Conservation (phyloP, 2,797 vertebrate genomes). For the Rhyacichthys aspro region DNA sequence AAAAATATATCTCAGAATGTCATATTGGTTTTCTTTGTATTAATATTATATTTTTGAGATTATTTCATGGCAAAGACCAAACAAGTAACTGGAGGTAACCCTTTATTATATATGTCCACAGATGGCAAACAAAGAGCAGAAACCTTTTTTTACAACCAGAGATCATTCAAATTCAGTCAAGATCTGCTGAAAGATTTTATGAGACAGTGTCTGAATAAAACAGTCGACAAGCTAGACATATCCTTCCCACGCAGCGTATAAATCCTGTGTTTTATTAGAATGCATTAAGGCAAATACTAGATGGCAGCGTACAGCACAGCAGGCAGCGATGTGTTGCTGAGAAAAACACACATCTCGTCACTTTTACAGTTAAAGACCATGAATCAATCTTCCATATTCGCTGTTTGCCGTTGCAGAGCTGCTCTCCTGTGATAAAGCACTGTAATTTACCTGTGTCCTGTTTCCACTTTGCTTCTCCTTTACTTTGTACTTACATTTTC, state of each 20-base stretch:
- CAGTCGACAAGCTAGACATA: not conserved
- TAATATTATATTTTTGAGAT: too few relatives aligned
- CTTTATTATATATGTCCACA: too few relatives aligned
- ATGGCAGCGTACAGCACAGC: not conserved
- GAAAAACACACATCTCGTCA: conserved; percentile 28
- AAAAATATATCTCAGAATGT: too few relatives aligned
- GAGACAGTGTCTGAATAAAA: not conserved
- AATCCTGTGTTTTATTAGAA: conserved; percentile 32
- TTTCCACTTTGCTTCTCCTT: conserved; percentile 16
- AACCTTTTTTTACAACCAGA: conserved; percentile 5
- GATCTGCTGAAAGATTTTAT: conserved; percentile 14
- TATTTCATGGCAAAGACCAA: too few relatives aligned
- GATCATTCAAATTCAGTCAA: not conserved
- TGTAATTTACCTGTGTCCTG: conserved; percentile 41
- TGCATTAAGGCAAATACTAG: conserved; percentile 20
- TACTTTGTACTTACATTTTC: conserved; percentile 20
- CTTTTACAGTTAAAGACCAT: conserved; percentile 31
- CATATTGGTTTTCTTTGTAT: too few relatives aligned
- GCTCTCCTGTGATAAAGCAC: conserved; percentile 15
- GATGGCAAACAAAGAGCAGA: not conserved
- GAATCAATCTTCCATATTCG: conserved; percentile 32
- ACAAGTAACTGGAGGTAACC: too few relatives aligned
- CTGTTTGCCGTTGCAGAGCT: conserved; percentile 9
- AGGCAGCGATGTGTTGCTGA: conserved; percentile 13
- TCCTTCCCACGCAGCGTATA: not conserved